phyloP scores from a whole-genome alignment of 53 echinoderm and acorn worm species.

The Echinarachnius parma region DNA sequence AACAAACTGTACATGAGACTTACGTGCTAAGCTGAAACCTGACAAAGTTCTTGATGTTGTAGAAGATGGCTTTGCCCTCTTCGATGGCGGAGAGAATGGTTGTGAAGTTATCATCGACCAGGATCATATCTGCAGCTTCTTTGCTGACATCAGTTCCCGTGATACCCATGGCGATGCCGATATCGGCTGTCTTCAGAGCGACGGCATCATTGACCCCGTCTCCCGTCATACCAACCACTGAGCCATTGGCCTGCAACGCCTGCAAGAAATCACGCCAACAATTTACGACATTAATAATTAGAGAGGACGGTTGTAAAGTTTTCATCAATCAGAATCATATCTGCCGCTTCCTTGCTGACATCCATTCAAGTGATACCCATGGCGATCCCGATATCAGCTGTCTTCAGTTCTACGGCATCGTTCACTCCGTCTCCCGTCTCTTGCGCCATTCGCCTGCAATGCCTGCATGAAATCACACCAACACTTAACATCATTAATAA shows the following conservation, averaged over 20 bases:
- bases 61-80: slow-evolving; percentile 97
- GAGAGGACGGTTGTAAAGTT: slow-evolving; percentile 88
- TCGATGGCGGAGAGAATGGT: slow-evolving; percentile 90
- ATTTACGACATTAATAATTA: not conserved
- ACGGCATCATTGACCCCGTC: slow-evolving; percentile 98
- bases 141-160: slow-evolving; percentile 97
- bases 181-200: slow-evolving; percentile 94
- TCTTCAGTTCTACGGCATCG: slow-evolving; percentile 94
- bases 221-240: slow-evolving; percentile 98
- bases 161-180: slow-evolving; percentile 97
- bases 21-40: slow-evolving; percentile 99
- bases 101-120: slow-evolving; percentile 90
- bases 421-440: slow-evolving; percentile 99
- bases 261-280: too few relatives aligned
- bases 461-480: too few relatives aligned
- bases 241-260: slow-evolving; percentile 78
- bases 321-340: slow-evolving; percentile 98
- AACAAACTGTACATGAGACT: slow-evolving; percentile 16
- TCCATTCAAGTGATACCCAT: slow-evolving; percentile 95
- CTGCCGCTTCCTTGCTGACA: slow-evolving; percentile 96
- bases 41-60: slow-evolving; percentile 99
- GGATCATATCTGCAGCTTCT: slow-evolving; percentile 98
- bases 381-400: slow-evolving; percentile 98
- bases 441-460: slow-evolving; percentile 66
- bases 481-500: not conserved